Evolutionary conservation across 64 coral and sea anemone genomes (phyloP).

Genomic region (Porites australiensis): DNA sequence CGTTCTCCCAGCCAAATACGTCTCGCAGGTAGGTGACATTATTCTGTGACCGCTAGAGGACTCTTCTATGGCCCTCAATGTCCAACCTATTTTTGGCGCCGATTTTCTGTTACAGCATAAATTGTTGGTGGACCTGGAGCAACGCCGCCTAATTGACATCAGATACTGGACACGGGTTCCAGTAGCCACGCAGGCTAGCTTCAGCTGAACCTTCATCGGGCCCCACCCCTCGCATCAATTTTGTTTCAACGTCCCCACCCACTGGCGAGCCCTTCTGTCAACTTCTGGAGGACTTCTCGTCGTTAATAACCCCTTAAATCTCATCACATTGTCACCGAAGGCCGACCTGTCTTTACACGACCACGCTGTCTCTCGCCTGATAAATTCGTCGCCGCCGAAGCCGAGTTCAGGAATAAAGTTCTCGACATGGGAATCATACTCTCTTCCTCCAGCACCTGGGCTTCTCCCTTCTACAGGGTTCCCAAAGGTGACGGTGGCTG

Average conservation of each 20-base stretch:
- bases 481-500: neutral
- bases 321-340: constrained; percentile 20
- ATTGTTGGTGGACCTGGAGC: constrained; percentile 53
- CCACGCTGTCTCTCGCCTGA: constrained; percentile 28
- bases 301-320: constrained; percentile 24
- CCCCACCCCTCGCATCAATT: neutral
- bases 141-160: constrained; percentile 56
- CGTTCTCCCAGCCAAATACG: constrained; percentile 59
- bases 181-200: too few species aligned
- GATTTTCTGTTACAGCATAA: constrained; percentile 34
- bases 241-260: neutral
- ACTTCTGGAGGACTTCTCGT: constrained; percentile 25
- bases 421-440: constrained; percentile 54
- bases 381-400: neutral
- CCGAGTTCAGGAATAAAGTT: constrained; percentile 48
- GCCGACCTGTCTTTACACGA: neutral
- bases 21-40: constrained; percentile 54
- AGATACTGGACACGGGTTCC: constrained; percentile 5
- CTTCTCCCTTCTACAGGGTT: constrained; percentile 25
- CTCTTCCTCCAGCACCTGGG: constrained; percentile 52
- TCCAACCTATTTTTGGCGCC: constrained; percentile 7
- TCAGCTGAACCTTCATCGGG: constrained; percentile 21
- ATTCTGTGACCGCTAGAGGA: constrained; percentile 43
- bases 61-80: neutral
- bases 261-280: constrained; percentile 13